phyloP scores from a whole-genome alignment of 2,113 vertebrate genomes.

The Aspidoscelis tigris region DNA sequence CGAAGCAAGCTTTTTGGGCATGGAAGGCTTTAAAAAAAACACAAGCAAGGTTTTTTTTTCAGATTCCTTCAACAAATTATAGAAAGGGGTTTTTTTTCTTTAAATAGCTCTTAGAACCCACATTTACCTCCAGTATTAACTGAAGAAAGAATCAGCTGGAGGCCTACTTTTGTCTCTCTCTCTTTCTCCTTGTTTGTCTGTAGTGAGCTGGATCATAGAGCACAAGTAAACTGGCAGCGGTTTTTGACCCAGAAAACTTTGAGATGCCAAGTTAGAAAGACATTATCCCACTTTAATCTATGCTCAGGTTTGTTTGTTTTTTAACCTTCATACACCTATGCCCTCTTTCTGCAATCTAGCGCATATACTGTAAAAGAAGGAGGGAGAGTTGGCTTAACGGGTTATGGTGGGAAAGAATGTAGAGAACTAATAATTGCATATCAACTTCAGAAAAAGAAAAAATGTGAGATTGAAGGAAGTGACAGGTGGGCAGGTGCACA shows the following conservation, averaged over 20 bases:
- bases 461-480: background rate
- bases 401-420: background rate
- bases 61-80: background rate
- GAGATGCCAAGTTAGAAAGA: too few species aligned
- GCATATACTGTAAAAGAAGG: too few species aligned
- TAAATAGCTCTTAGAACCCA: too few species aligned
- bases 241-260: too few species aligned
- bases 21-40: background rate
- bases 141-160: background rate
- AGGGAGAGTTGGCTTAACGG: background rate
- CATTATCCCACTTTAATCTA: too few species aligned
- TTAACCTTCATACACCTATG: too few species aligned
- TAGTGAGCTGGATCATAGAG: background rate
- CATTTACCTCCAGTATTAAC: background rate
- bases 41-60: background rate
- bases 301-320: too few species aligned
- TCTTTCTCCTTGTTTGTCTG: background rate
- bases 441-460: background rate
- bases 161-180: background rate
- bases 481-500: conserved; percentile 7
- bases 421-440: conserved; percentile 4
- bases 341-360: too few species aligned
- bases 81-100: background rate
- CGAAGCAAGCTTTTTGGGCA: background rate
- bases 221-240: too few species aligned